A percentile compares a stretch with the other conserved stretches of the same genome.
Evolutionary conservation across 2,888 invertebrate genomes (phyloP).

Genomic region (Xestia sexstrigata): DNA sequence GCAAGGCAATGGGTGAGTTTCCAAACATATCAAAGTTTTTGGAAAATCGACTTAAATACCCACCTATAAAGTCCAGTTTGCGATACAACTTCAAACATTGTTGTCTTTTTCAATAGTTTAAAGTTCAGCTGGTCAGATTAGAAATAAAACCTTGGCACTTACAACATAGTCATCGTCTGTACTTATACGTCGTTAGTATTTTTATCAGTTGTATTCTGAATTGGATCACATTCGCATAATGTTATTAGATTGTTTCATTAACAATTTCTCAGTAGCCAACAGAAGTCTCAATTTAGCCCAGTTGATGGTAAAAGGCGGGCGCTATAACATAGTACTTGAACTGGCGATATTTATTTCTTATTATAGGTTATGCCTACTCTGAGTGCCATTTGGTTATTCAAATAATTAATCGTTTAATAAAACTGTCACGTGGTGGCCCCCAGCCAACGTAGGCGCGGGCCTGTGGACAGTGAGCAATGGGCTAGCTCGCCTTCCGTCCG

Average conservation of each 20-base stretch:
- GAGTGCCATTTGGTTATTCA: not conserved
- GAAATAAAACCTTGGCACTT: not conserved
- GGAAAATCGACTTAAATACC: not conserved
- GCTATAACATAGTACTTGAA: not conserved
- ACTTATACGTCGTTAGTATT: not conserved
- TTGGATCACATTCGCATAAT: not conserved
- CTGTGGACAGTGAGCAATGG: too few relatives aligned
- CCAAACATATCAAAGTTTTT: not conserved
- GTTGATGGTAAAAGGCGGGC: not conserved
- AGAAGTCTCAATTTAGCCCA: not conserved
- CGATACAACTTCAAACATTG: not conserved
- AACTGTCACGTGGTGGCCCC: too few relatives aligned
- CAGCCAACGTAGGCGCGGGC: too few relatives aligned
- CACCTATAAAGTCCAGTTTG: not conserved
- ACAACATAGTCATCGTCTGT: not conserved
- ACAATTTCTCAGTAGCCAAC: not conserved
- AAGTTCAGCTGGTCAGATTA: not conserved
- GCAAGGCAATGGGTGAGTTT: not conserved
- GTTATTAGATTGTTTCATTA: not conserved
- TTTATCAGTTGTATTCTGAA: not conserved
- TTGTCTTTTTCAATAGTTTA: not conserved
- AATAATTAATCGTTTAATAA: not conserved
- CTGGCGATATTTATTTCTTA: not conserved
- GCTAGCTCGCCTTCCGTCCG: too few relatives aligned
- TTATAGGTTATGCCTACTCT: not conserved